Evolutionary conservation across 92 coral and sea anemone species (phyloP).

Genomic region (Zoanthus gigantus): DNA sequence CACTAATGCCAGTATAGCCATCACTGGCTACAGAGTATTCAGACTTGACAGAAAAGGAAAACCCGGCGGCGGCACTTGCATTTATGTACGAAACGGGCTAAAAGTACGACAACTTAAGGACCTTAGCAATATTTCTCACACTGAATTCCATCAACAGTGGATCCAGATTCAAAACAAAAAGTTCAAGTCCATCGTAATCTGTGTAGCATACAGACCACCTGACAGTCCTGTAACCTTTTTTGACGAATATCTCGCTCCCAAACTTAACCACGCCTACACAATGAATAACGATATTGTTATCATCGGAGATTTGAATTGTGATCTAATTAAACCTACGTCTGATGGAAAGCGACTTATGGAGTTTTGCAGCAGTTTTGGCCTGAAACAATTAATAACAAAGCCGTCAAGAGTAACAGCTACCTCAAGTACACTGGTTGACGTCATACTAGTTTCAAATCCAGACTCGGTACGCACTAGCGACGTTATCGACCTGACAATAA

Average conservation of each 20-base stretch:
- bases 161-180: constrained; percentile 20
- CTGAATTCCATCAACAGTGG: constrained; percentile 46
- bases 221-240: constrained; percentile 32
- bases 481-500: constrained; percentile 16
- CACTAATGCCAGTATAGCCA: constrained; percentile 37
- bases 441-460: constrained; percentile 8
- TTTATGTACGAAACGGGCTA: constrained; percentile 28
- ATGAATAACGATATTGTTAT: constrained; percentile 36
- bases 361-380: constrained; percentile 58
- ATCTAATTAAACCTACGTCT: constrained; percentile 32
- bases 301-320: constrained; percentile 56
- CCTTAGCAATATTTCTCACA: constrained; percentile 35
- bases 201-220: constrained; percentile 42
- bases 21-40: constrained; percentile 26
- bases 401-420: constrained; percentile 10
- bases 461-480: constrained; percentile 5
- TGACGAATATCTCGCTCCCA: constrained; percentile 3
- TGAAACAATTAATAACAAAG: constrained; percentile 52
- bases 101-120: constrained; percentile 40
- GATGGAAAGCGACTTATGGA: constrained; percentile 40
- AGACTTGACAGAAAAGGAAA: constrained; percentile 39
- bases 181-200: constrained; percentile 38
- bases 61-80: constrained; percentile 32
- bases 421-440: constrained; percentile 4
- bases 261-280: constrained; percentile 20